Evolutionary conservation across 2,888 invertebrate species (phyloP), one percentile per base, ranked within the genome.

Genomic region (Dasysyrphus tricinctus): DNA sequence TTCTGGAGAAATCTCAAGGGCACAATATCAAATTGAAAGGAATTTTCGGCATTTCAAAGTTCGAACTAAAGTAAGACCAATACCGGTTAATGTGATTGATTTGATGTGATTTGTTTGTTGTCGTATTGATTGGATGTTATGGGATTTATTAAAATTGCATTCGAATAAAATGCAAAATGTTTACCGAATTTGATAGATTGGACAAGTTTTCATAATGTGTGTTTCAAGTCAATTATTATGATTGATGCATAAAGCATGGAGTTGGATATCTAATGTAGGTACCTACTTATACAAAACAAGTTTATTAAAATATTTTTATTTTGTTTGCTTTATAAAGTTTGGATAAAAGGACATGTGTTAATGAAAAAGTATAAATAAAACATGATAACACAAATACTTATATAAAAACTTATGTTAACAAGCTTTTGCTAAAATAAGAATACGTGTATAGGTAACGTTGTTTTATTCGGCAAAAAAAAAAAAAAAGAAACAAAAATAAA

Each of bases 31-130:
- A 63, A 67, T 80, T 51, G 80, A 51, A 49, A 63, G 70, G 65
- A 76, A 72, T 76, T 81, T 86, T 82, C 81, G 86, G 86, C 78
- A 79, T 86, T 82, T 86, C 75, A 86, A 82, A 82, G 86, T 82
- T 75, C 42, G 14, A 47, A 7, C 59, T n/a, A 24, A 24, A 24
- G 24, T 51, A 29, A 3, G 69, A 51, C 11, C 69, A 37, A 29
- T 70, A 78, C 74, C 54, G 59, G 72, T 51, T n/a, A 39, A 39
- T 63, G 61, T 86, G 86, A 86, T 86, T 78, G 86, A 86, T 86
- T 86, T 49, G 78, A 75, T 75, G 78, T 82, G 82, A 86, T 86
- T 86, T 86, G 86, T 86, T 79, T 69, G 78, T 86, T 82, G 86
- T 86, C 86, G 70, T 79, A 70, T 86, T 79, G 82, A 86, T 86